Conservation (phyloP, 2,888 invertebrate species). For the Leptinotarsa tumamoca region DNA sequence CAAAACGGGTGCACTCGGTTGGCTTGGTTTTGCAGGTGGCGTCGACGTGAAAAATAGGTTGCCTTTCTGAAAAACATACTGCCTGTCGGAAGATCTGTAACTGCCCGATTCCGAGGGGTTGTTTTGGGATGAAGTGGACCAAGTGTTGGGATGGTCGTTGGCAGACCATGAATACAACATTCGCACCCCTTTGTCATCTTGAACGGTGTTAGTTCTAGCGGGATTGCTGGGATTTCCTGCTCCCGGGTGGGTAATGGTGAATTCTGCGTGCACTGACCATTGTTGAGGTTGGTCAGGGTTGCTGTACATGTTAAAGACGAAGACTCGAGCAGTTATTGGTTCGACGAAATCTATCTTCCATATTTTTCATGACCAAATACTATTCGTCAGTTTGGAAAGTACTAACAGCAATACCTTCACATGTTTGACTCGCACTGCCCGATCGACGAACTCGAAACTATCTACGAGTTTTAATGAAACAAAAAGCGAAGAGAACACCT, state of each 20-base stretch:
- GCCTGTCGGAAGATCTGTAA: constrained; percentile 31
- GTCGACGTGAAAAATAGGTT: constrained; percentile 70
- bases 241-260: constrained; percentile 71
- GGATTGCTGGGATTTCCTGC: constrained; percentile 63
- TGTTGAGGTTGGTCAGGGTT: constrained; percentile 68
- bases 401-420: neutral
- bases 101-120: constrained; percentile 33
- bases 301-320: constrained; percentile 35
- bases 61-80: constrained; percentile 68
- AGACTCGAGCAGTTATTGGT: constrained; percentile 27
- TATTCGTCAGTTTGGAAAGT: neutral
- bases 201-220: constrained; percentile 63
- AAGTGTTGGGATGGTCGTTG: constrained; percentile 34
- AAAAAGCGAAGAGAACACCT: constrained; percentile 30
- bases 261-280: constrained; percentile 78
- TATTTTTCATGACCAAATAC: constrained; percentile 1
- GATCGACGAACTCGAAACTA: constrained; percentile 1
- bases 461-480: neutral
- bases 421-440: neutral
- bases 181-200: constrained; percentile 68
- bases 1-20: constrained; percentile 49
- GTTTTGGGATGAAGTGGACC: constrained; percentile 33
- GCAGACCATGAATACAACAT: constrained; percentile 69
- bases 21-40: constrained; percentile 58
- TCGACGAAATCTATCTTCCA: neutral